phyloP scores from a whole-genome alignment of 2,888 invertebrate species.

The Drosophila quinaria region DNA sequence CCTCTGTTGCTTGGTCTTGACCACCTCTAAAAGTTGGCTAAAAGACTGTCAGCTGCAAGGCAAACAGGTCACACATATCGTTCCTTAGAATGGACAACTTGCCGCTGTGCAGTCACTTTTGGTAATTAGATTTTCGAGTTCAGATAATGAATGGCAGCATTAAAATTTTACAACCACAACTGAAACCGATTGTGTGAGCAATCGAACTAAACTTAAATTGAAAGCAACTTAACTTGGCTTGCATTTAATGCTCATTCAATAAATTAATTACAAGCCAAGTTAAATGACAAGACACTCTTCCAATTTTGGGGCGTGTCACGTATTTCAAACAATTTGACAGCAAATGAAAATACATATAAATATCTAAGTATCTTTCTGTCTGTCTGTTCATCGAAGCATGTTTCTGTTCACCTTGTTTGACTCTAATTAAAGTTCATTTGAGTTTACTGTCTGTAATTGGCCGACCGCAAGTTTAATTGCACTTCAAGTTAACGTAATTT shows the following conservation, averaged over 20 bases:
- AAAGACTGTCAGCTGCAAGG: constrained; percentile 60
- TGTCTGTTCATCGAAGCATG: constrained; percentile 19
- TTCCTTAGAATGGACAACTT: constrained; percentile 24
- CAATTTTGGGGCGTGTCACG: constrained; percentile 17
- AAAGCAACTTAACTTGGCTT: constrained; percentile 47
- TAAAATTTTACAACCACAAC: constrained; percentile 77
- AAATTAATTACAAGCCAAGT: constrained; percentile 74
- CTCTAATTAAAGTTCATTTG: constrained; percentile 32
- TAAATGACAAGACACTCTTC: constrained; percentile 53
- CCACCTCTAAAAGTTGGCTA: constrained; percentile 38
- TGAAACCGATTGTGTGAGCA: constrained; percentile 29
- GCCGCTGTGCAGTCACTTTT: constrained; percentile 69
- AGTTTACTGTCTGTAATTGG: constrained; percentile 24
- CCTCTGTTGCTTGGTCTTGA: constrained; percentile 30
- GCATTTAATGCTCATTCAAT: constrained; percentile 57
- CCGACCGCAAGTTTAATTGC: constrained; percentile 28
- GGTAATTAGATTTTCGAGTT: constrained; percentile 79
- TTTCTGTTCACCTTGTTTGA: constrained; percentile 4
- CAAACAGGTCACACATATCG: constrained; percentile 27
- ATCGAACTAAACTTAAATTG: constrained; percentile 38
- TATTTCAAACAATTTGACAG: constrained; percentile 40
- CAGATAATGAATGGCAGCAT: constrained; percentile 76
- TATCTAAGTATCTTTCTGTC: constrained; percentile 6
- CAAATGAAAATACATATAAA: constrained; percentile 21
- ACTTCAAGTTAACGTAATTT: constrained; percentile 18